Evolutionary conservation across 2,888 invertebrate species (phyloP), one percentile per base, ranked within the genome.

Genomic region (Hylaea fasciaria): DNA sequence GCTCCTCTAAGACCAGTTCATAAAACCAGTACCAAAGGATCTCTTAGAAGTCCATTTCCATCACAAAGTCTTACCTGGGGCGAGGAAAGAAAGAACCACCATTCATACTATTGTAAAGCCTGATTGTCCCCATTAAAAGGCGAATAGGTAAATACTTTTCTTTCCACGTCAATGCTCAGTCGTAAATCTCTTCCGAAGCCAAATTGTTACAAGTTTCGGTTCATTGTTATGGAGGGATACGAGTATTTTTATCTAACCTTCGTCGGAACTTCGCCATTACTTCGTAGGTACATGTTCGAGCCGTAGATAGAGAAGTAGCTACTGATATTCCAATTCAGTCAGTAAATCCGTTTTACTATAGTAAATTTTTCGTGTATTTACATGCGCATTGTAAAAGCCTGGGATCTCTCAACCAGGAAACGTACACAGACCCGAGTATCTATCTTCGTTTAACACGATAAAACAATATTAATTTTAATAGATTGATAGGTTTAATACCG

Each of bases 21-120:
- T 77, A 80, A 75, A 77, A 76, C 72, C 65, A 79, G 79, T 80
- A 81, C 76, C 74, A 80, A 83, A 86, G 82, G 75, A 80, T 77
- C 78, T 77, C 77, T 81, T 71, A 83, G 78, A 80, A 81, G 80
- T 78, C 84, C 80, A 85, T 87, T 89, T 89, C 82, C 81, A 80
- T 83, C 74, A 84, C 86, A 85, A 87, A 87, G 87, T 82, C 73
- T 63, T 71, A 82, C 84, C 85, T 85, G 80, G 62, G 83, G 83
- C 81, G 72, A 77, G 77, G 52, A 52, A 62, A 56, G 22, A 66
- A 40, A 64, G 70, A 72, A 74, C 73, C 62, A 68, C 74, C 73
- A 71, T 71, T 72, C 64, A 65, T 55, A 62, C 64, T 61, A 75
- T 74, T 76, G 76, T 77, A 65, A 69, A 68, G 64, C 57, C 62